Base-by-base conservation (phyloP, 2,113 vertebrate species). In the Pelusios castaneus region DNA sequence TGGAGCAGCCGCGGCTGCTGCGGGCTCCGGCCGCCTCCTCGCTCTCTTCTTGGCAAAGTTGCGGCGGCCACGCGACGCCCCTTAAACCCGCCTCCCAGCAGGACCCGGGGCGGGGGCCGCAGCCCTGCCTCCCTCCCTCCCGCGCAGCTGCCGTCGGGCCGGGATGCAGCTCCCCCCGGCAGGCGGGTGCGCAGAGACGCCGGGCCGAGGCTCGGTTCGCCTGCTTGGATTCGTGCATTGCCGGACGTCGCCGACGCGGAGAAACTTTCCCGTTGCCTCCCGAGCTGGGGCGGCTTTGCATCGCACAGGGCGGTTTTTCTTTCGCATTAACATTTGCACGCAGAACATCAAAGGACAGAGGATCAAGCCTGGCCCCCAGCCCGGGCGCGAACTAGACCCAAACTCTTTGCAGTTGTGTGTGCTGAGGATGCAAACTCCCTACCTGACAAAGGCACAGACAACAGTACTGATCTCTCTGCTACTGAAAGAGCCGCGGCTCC, bases 71-170 rank as follows among this genome's bases (percentile, higher is more conserved):
- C 96, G 91, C 91, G 89, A 97, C 96, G 94, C 95, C 95, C 97
- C 97, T 97, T 96, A 96, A 97, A 89, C 96, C 95, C 97, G 96
- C 97, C 97, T 97, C 96, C 92, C 94, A 90, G 89, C 96, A 95
- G 95, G 89, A 92, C 95, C 82, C 80, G 81, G 83, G 91, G 93
- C 94, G 91, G 91, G 56, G 86, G 92, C 82, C 55, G 22, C 8
- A 85, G 84, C 52, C 78, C 55, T 4, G 85, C 92, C 22, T 85
- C 88, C 79, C 89, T n/a, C n/a, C n/a, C n/a, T n/a, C 41, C 95
- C 58, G 88, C 92, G 82, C 92, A 75, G 91, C 88, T 54, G 78
- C 80, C 76, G 91, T 13, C 67, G 55, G 90, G 89, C 52, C 63
- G 87, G 94, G 93, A 58, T 85, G 85, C 85, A 2, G 3, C 56